phyloP scores from a whole-genome alignment of 2,113 vertebrate genomes.

The Gobius niger region DNA sequence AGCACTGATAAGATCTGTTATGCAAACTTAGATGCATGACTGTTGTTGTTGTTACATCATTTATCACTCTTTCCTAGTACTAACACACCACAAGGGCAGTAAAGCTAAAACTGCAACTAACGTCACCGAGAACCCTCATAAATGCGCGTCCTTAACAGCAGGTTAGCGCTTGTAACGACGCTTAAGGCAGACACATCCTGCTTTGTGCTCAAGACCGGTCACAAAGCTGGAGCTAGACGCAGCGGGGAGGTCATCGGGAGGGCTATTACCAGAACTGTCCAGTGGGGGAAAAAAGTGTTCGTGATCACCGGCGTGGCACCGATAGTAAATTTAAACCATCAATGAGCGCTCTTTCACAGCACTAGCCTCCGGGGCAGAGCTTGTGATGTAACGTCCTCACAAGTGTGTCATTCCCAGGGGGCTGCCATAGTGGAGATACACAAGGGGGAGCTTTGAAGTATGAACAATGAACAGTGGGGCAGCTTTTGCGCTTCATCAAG shows the following conservation, averaged over 20 bases:
- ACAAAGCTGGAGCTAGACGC: slow-evolving; percentile 31
- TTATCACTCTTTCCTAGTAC: slow-evolving; percentile 10
- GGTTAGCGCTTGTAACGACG: slow-evolving; percentile 23
- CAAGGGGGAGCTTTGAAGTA: slow-evolving; percentile 65
- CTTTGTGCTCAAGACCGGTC: slow-evolving; percentile 32
- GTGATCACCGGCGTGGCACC: slow-evolving; percentile 35
- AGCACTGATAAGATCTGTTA: slow-evolving; percentile 4
- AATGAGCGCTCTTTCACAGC: slow-evolving; percentile 60
- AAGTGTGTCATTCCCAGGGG: slow-evolving; percentile 65
- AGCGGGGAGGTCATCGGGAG: slow-evolving; percentile 27
- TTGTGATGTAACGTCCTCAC: slow-evolving; percentile 69
- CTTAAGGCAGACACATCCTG: slow-evolving; percentile 29
- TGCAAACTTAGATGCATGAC: slow-evolving; percentile 7
- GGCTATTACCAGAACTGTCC: slow-evolving; percentile 9
- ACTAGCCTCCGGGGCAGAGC: slow-evolving; percentile 54
- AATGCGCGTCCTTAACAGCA: slow-evolving; percentile 21
- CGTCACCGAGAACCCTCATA: slow-evolving; percentile 16
- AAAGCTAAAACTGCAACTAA: slow-evolving; percentile 14
- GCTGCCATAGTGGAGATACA: slow-evolving; percentile 58
- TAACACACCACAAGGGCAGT: background rate
- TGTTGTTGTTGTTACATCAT: slow-evolving; percentile 10
- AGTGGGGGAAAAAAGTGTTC: slow-evolving; percentile 30
- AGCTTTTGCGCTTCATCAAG: slow-evolving; percentile 59
- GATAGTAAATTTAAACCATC: slow-evolving; percentile 61
- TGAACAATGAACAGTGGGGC: slow-evolving; percentile 67